These are phyloP conservation scores for Campopleginae sp. DNA, from an alignment of 2,888 invertebrate genomes.

Conservation along the genomic window DNA sequence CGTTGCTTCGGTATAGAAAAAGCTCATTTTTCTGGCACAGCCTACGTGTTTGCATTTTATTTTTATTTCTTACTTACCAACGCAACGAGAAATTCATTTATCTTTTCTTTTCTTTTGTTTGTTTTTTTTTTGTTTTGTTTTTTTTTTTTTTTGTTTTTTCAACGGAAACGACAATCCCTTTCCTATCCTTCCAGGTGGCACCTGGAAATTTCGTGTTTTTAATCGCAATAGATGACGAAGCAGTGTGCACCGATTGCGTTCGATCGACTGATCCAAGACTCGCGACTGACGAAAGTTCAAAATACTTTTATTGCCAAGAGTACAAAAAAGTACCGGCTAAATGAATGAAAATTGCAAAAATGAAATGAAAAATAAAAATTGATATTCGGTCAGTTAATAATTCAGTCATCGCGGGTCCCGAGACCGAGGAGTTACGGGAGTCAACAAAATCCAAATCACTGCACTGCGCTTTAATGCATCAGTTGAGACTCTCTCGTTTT, in stretches of 20 bases:
- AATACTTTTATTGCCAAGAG: neutral
- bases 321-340: neutral
- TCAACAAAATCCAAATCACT: slow-evolving; percentile 5
- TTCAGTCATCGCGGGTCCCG: slow-evolving; percentile 65
- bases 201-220: slow-evolving; percentile 21
- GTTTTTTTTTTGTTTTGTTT: too few species aligned
- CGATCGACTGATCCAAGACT: slow-evolving; percentile 70
- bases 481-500: slow-evolving; percentile 62
- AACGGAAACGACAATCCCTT: slow-evolving; percentile 2
- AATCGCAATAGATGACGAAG: slow-evolving; percentile 54
- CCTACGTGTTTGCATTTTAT: neutral
- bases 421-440: slow-evolving; percentile 67
- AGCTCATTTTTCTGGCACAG: slow-evolving; percentile 18
- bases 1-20: slow-evolving; percentile 21
- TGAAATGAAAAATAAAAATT: neutral
- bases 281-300: slow-evolving; percentile 61
- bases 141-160: too few species aligned
- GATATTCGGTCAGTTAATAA: slow-evolving; percentile 13
- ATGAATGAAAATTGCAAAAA: neutral
- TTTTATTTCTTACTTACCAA: slow-evolving; percentile 7
- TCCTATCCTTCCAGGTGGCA: slow-evolving; percentile 21
- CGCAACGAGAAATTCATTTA: neutral
- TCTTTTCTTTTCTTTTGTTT: neutral
- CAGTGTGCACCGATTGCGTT: slow-evolving; percentile 73
- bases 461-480: neutral